Percentiles rank a stretch among this genome's conserved stretches.
Evolutionary conservation across 2,888 invertebrate genomes (phyloP).

Genomic region (Ornithoptera alexandrae): DNA sequence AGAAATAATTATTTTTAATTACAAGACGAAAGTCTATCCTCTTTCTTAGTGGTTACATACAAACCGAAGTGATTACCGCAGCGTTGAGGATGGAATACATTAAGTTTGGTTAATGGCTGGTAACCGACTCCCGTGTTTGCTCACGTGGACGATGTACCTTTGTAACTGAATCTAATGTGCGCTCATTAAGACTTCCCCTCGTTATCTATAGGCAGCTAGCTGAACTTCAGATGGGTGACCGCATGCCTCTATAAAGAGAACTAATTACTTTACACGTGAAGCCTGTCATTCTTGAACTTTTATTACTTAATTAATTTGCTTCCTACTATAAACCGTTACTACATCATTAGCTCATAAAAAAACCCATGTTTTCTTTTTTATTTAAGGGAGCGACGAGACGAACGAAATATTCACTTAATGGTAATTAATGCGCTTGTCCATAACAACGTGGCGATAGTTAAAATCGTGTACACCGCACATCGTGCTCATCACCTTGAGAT

Average conservation of each 20-base stretch:
- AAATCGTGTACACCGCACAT: no score
- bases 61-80: conserved; percentile 10
- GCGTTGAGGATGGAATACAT: conserved; percentile 20
- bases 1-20: conserved; percentile 17
- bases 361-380: no score
- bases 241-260: conserved; percentile 20
- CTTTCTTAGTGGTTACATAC: conserved; percentile 13
- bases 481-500: no score
- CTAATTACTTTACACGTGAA: conserved; percentile 22
- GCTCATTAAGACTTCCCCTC: conserved; percentile 30
- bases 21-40: conserved; percentile 5
- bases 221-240: conserved; percentile 6
- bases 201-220: conserved; percentile 19
- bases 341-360: no score
- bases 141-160: conserved; percentile 45
- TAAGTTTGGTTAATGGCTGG: conserved; percentile 38
- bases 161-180: conserved; percentile 32
- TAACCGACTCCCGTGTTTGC: conserved; percentile 48
- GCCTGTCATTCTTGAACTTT: conserved; percentile 21
- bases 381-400: no score
- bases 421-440: no score
- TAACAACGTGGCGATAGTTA: no score
- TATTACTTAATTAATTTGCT: conserved; percentile 24
- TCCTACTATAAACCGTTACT: no score
- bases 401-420: no score